Conservation (phyloP, 2,888 invertebrate genomes). For the Metacarcinus magister region DNA sequence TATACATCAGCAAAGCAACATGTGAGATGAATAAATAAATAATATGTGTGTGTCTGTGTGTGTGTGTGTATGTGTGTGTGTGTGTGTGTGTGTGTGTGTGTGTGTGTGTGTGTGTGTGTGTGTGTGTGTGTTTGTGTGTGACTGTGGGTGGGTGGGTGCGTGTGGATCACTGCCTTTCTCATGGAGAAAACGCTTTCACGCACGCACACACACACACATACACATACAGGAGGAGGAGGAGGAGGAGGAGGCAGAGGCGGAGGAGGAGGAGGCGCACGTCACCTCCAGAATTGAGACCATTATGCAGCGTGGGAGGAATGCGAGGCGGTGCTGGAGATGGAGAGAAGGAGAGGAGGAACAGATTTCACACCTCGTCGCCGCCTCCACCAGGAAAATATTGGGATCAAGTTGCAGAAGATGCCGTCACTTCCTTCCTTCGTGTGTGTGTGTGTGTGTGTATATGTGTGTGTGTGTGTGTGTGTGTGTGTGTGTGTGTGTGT, state of each 20-base stretch:
- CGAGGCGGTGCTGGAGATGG: not conserved
- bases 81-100: conserved; percentile 28
- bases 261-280: not conserved
- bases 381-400: not conserved
- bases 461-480: not conserved
- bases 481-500: no score
- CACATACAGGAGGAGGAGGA: no score
- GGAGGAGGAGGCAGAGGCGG: no score
- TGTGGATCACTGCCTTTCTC: not conserved
- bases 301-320: not conserved
- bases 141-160: not conserved
- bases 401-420: not conserved
- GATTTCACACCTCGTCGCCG: conserved; percentile 4
- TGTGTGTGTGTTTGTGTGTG: not conserved
- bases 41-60: no score
- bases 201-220: not conserved
- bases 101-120: conserved; percentile 46
- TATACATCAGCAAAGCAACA: no score
- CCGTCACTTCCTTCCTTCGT: not conserved
- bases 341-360: conserved; percentile 29
- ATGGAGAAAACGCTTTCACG: not conserved
- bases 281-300: not conserved
- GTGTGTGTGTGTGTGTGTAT: not conserved
- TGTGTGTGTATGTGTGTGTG: no score
- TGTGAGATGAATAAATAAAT: no score